Base-by-base conservation (phyloP, 1,140 invertebrate genomes). In the Macrobrachium rosenbergii region DNA sequence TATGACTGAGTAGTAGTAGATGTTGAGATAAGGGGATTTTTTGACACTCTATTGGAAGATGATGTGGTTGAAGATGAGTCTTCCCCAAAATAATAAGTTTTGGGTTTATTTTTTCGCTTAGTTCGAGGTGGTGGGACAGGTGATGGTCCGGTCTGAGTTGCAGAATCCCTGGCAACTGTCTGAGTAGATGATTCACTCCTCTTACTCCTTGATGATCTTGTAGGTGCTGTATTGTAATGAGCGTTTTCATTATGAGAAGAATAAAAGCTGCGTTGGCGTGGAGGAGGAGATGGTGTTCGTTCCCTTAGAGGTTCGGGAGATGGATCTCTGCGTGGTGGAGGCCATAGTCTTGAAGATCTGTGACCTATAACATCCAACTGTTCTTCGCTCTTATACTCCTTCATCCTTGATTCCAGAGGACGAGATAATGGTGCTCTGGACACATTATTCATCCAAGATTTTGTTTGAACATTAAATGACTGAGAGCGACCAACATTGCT, bases 1-100 rank as follows among this genome's bases (percentile, higher is more conserved):
- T 87, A 87, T 60, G 75, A 86, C 19, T n/a, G 45, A 21, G 58
- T 72, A 58, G 73, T 78, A 28, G 79, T 82, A 45, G 45, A 63
- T n/a, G 84, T 72, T 21, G 45, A 82, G 75, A 59, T 79, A 69
- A 62, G 77, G 14, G 60, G 76, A 14, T 73, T 73, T 73, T 11
- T 58, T 59, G 43, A 76, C 43, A 45, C 23, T 60, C 43, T 64
- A 58, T 43, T 69, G 11, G 75, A 78, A 16, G 82, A 72, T 45
- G 80, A 81, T 14, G 73, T 69, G 10, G 77, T n/a, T 7, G 82
- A 82, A 45, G 79, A 69, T 16, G 82, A 84, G n/a, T 89, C 82
- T 79, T 89, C 85, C 3, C 89, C 89, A 82, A 89, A 89, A 63
- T 88, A 89, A 63, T 89, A 89, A n/a, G 82, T 89, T 78, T 88